Evolutionary conservation across 2,888 invertebrate genomes (phyloP).

Genomic region (Petrolisthes cinctipes): DNA sequence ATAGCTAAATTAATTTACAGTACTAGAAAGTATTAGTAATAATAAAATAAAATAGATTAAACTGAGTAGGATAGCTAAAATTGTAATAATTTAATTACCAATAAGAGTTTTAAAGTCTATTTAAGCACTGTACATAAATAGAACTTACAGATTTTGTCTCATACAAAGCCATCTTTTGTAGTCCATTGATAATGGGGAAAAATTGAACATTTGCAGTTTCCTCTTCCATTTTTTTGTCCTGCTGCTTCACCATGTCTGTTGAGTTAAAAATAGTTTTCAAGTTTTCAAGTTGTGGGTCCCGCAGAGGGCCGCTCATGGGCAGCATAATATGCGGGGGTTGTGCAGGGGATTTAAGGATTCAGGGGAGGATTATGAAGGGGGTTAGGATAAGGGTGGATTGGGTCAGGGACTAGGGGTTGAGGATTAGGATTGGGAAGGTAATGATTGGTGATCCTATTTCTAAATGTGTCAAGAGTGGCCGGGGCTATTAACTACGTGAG

Average conservation of each 20-base stretch:
- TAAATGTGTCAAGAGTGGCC: too few species aligned
- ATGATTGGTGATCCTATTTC: too few species aligned
- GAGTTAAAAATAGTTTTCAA: not conserved
- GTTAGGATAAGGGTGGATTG: too few species aligned
- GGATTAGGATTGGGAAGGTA: too few species aligned
- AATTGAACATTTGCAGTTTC: slow-evolving; percentile 28
- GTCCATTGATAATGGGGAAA: slow-evolving; percentile 58
- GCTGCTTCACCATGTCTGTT: not conserved
- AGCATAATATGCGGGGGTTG: not conserved
- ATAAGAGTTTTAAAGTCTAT: not conserved
- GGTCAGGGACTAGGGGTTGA: too few species aligned
- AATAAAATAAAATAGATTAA: too few species aligned
- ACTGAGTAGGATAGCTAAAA: too few species aligned
- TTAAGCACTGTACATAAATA: not conserved
- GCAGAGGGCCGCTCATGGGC: too few species aligned
- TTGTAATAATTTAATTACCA: not conserved
- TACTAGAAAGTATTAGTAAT: too few species aligned
- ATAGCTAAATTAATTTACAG: too few species aligned
- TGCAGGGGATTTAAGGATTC: not conserved
- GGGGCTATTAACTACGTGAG: too few species aligned
- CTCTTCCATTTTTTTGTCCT: slow-evolving; percentile 29
- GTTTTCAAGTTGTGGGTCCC: not conserved
- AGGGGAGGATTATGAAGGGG: too few species aligned
- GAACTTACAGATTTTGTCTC: slow-evolving; percentile 59
- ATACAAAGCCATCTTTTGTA: slow-evolving; percentile 64